Percentiles rank a stretch among this genome's conserved stretches.
phyloP scores from a whole-genome alignment of 2,797 vertebrate species.

The Hippocampus kuda region DNA sequence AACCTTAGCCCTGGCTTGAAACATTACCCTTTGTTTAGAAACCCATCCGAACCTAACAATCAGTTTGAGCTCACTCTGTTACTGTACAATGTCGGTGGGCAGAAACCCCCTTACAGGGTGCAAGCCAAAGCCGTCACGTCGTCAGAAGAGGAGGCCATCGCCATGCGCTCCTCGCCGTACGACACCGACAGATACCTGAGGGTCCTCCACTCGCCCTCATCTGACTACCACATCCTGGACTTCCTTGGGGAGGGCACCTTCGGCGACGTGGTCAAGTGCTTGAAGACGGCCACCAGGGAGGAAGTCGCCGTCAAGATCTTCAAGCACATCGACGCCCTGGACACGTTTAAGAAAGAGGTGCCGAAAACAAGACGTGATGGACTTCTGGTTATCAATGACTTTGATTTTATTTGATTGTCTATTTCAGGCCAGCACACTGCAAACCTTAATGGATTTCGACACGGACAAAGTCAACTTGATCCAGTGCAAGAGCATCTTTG shows the following conservation, averaged over 20 bases:
- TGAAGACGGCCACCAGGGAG: slow-evolving; percentile 2
- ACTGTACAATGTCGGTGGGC: not conserved
- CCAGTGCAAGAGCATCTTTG: slow-evolving; percentile 8
- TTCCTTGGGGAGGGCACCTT: slow-evolving; percentile 4
- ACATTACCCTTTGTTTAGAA: not conserved
- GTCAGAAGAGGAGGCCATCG: not conserved
- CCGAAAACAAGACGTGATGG: not conserved
- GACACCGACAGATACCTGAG: not conserved
- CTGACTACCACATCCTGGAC: not conserved
- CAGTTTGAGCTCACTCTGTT: not conserved
- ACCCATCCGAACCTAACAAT: not conserved
- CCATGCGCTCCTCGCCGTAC: not conserved
- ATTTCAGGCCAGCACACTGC: not conserved
- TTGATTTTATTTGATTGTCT: not conserved
- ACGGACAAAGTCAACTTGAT: slow-evolving; percentile 4
- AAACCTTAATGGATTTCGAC: slow-evolving; percentile 3
- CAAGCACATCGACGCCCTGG: slow-evolving; percentile 2
- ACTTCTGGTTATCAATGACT: not conserved
- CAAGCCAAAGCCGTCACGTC: not conserved
- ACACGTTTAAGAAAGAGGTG: slow-evolving; percentile 4
- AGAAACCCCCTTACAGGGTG: slow-evolving; percentile 4
- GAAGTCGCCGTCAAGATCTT: slow-evolving; percentile 6
- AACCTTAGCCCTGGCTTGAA: not conserved
- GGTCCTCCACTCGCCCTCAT: not conserved
- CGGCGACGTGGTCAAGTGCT: slow-evolving; percentile 2